These are phyloP conservation scores for Serilophus lunatus DNA, from an alignment of 2,113 vertebrate genomes.

Conservation along the genomic window DNA sequence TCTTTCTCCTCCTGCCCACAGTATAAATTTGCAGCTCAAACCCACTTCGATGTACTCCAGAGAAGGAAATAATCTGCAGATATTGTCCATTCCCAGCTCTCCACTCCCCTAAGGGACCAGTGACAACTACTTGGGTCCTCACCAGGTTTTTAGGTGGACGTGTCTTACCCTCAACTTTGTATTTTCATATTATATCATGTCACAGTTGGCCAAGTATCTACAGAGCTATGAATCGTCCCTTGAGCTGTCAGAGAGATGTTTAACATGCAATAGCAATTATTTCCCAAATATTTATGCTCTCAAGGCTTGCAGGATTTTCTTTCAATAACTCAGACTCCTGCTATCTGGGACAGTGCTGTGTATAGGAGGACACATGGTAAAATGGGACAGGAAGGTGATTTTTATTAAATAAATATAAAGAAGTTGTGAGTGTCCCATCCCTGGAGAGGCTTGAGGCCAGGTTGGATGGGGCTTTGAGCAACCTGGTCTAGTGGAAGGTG, in stretches of 20 bases:
- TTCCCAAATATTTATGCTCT: not conserved
- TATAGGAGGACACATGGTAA: not conserved
- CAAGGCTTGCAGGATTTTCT: not conserved
- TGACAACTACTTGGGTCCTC: not conserved
- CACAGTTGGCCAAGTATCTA: not conserved
- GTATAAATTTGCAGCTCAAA: not conserved
- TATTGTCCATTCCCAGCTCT: not conserved
- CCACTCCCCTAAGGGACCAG: not conserved
- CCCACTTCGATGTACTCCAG: not conserved
- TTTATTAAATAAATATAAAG: not conserved
- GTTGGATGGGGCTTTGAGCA: not conserved
- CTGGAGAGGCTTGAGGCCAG: not conserved
- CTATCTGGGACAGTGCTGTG: not conserved
- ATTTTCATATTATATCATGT: not conserved
- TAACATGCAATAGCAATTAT: not conserved
- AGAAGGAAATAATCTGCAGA: not conserved
- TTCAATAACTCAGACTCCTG: not conserved
- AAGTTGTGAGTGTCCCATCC: not conserved
- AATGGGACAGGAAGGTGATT: not conserved
- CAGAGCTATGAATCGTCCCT: not conserved
- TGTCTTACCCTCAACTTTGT: not conserved
- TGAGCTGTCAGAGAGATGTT: not conserved
- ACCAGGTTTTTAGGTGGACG: not conserved
- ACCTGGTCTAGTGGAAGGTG: not conserved
- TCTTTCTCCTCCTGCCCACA: not conserved